These are phyloP conservation scores for Forbesichthys papilliferus DNA, from an alignment of 2,113 vertebrate genomes.

Conservation along the genomic window DNA sequence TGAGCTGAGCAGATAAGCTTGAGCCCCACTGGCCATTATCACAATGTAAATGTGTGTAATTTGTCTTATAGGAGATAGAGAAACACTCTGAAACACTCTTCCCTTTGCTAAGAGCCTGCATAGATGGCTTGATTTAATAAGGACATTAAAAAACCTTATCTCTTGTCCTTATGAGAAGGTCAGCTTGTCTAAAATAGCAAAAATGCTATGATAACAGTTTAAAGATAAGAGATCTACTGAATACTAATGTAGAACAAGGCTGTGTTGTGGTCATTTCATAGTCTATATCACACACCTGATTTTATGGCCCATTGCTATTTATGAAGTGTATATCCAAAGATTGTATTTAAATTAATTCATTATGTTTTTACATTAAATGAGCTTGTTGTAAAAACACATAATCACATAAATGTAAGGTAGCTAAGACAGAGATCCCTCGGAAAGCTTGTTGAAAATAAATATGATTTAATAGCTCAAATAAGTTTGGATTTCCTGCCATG, in stretches of 20 bases:
- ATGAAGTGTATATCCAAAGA: constrained; percentile 57
- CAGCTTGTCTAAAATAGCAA: constrained; percentile 74
- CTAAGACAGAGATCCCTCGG: too few relatives aligned
- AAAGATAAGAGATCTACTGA: constrained; percentile 55
- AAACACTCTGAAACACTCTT: constrained; percentile 48
- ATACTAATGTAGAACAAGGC: constrained; percentile 65
- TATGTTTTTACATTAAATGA: constrained; percentile 52
- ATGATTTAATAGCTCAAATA: too few relatives aligned
- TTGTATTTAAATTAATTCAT: constrained; percentile 59
- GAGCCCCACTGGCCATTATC: constrained; percentile 59
- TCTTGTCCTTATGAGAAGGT: constrained; percentile 76
- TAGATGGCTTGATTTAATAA: constrained; percentile 76
- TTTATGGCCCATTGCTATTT: constrained; percentile 59
- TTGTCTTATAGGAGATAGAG: constrained; percentile 54
- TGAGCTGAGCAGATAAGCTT: constrained; percentile 27
- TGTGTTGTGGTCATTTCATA: constrained; percentile 66
- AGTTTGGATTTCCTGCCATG: too few relatives aligned
- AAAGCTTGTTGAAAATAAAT: too few relatives aligned
- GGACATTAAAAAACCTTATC: constrained; percentile 75
- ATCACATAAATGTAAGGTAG: too few relatives aligned
- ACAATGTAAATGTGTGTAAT: constrained; percentile 56
- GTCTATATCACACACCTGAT: constrained; percentile 63
- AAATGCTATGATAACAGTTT: constrained; percentile 75
- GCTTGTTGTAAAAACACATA: constrained; percentile 1
- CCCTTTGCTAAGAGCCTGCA: constrained; percentile 49